Evolutionary conservation across 2,113 vertebrate genomes (phyloP).

Genomic region (Rhineura floridana): DNA sequence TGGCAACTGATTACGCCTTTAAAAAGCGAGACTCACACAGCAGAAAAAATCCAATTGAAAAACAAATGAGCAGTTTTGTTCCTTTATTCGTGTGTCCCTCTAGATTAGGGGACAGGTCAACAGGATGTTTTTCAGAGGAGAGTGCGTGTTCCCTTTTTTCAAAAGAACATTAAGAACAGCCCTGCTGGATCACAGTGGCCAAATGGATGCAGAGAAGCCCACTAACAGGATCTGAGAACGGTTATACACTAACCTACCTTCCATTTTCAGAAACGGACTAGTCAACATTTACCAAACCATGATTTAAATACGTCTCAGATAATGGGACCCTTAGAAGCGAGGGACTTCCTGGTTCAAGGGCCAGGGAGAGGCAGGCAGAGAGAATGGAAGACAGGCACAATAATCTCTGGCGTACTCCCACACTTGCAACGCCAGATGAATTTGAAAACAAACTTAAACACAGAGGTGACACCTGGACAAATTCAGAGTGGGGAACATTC

Average conservation of each 20-base stretch:
- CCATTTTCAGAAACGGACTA: neutral
- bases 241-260: neutral
- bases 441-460: neutral
- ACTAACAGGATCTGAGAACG: too few relatives aligned
- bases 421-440: rapidly evolving
- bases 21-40: neutral
- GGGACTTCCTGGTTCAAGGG: too few relatives aligned
- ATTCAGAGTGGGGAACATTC: neutral
- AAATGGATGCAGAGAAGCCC: too few relatives aligned
- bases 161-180: neutral
- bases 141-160: neutral
- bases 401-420: neutral
- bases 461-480: neutral
- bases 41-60: slow-evolving; percentile 36
- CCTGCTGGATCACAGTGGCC: too few relatives aligned
- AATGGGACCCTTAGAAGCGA: neutral
- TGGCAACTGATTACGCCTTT: neutral
- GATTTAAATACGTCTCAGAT: neutral
- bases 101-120: slow-evolving; percentile 33
- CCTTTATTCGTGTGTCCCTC: slow-evolving; percentile 10
- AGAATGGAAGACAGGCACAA: neutral
- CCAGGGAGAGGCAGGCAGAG: too few relatives aligned
- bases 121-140: slow-evolving; percentile 30
- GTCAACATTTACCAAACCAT: neutral
- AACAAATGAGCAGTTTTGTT: neutral